Evolutionary conservation across 2,113 vertebrate genomes (phyloP).

Genomic region (Mus musculus): DNA sequence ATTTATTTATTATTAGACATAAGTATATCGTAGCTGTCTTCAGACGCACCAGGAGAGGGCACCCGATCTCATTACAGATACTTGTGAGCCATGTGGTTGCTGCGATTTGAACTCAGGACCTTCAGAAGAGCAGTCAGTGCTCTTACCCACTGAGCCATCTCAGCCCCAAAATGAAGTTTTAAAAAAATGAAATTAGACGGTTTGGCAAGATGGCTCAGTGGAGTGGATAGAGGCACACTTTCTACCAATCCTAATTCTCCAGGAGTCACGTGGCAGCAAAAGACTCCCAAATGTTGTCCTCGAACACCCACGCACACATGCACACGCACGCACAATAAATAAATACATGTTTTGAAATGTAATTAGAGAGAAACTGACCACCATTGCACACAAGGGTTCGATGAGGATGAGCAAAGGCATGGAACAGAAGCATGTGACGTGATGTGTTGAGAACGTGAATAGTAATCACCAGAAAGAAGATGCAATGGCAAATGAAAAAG

Average conservation of each 20-base stretch:
- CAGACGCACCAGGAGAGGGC: too few relatives aligned
- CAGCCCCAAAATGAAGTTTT: too few relatives aligned
- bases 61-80: too few relatives aligned
- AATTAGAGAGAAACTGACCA: not conserved
- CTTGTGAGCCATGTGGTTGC: too few relatives aligned
- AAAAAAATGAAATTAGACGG: not conserved
- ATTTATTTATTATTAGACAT: too few relatives aligned
- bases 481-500: not conserved
- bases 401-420: not conserved
- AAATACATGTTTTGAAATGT: not conserved
- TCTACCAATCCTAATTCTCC: not conserved
- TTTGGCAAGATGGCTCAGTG: not conserved
- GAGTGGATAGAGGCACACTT: not conserved
- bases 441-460: not conserved
- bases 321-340: not conserved
- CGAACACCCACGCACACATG: not conserved
- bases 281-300: too few relatives aligned
- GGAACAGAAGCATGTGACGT: not conserved
- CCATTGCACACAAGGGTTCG: not conserved
- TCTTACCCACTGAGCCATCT: too few relatives aligned
- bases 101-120: too few relatives aligned
- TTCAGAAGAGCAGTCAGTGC: too few relatives aligned
- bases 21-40: too few relatives aligned
- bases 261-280: not conserved
- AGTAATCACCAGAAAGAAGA: not conserved